phyloP scores from a whole-genome alignment of 1,140 invertebrate genomes.

The Cepaea nemoralis region DNA sequence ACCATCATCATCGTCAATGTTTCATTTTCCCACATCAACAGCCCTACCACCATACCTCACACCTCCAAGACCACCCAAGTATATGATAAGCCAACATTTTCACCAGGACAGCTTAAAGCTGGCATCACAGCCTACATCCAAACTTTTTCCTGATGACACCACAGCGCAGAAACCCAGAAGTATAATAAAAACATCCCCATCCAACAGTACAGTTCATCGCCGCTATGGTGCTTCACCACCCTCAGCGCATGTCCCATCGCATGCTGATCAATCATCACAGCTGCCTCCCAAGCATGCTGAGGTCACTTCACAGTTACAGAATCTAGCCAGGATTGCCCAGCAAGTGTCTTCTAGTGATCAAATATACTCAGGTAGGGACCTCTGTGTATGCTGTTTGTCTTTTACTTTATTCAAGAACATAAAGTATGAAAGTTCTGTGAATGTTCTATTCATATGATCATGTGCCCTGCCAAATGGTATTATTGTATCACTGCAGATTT shows the following conservation, averaged over 20 bases:
- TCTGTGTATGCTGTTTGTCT: too few relatives aligned
- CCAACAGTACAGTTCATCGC: background rate
- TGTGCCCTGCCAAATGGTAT: too few relatives aligned
- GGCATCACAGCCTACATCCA: background rate
- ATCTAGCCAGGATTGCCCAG: conserved; percentile 12
- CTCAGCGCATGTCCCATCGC: background rate
- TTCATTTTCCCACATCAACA: background rate
- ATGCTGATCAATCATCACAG: background rate
- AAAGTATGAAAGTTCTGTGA: too few relatives aligned
- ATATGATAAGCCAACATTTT: background rate
- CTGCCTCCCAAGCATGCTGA: background rate
- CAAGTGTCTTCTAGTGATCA: background rate
- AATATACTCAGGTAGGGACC: background rate
- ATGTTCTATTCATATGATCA: too few relatives aligned
- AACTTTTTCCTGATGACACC: background rate
- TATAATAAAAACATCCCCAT: background rate
- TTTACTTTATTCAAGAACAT: too few relatives aligned
- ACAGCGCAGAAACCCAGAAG: background rate
- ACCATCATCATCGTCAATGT: background rate
- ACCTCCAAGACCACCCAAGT: background rate
- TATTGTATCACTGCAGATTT: too few relatives aligned
- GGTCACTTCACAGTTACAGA: background rate
- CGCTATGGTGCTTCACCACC: background rate
- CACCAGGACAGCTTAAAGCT: background rate
- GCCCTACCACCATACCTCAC: background rate